Evolutionary conservation across 2,888 invertebrate genomes (phyloP).

Genomic region (Monoplex corrugatus): DNA sequence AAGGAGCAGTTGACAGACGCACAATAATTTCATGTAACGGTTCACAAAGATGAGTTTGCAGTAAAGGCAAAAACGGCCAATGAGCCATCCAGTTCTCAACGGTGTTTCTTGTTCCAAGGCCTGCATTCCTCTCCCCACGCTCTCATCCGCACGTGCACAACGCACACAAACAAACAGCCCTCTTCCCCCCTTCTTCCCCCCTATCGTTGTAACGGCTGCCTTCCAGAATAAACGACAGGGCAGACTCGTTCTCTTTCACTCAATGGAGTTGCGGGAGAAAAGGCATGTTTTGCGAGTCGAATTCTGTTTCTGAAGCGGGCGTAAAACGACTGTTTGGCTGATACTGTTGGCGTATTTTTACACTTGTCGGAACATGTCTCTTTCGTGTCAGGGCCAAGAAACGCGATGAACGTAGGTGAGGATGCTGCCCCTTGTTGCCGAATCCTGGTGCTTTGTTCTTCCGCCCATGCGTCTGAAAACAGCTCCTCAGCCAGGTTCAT

Average conservation of each 20-base stretch:
- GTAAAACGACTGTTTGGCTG: constrained; percentile 32
- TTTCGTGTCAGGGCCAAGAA: constrained; percentile 28
- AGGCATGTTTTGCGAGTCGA: constrained; percentile 12
- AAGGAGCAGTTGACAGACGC: background rate
- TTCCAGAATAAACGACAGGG: constrained; percentile 10
- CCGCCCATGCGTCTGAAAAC: too few species aligned
- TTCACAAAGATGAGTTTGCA: background rate
- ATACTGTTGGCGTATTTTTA: constrained; percentile 30
- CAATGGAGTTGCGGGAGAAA: background rate
- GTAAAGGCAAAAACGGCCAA: background rate
- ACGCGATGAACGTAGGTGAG: background rate
- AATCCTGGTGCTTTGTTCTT: background rate
- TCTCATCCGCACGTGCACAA: constrained; percentile 44
- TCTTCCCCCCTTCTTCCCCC: background rate
- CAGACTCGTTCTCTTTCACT: background rate
- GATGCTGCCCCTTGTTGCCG: background rate
- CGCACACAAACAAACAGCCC: constrained; percentile 45
- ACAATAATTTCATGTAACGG: background rate
- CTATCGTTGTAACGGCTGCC: constrained; percentile 3
- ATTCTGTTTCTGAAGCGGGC: background rate
- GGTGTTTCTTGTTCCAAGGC: constrained; percentile 17
- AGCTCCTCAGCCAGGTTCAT: too few species aligned
- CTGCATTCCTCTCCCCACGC: constrained; percentile 39
- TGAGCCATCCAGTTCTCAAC: background rate
- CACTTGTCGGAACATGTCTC: constrained; percentile 43